These are phyloP conservation scores for Caradrina kadenii DNA, from an alignment of 2,888 invertebrate species.

Conservation along the genomic window DNA sequence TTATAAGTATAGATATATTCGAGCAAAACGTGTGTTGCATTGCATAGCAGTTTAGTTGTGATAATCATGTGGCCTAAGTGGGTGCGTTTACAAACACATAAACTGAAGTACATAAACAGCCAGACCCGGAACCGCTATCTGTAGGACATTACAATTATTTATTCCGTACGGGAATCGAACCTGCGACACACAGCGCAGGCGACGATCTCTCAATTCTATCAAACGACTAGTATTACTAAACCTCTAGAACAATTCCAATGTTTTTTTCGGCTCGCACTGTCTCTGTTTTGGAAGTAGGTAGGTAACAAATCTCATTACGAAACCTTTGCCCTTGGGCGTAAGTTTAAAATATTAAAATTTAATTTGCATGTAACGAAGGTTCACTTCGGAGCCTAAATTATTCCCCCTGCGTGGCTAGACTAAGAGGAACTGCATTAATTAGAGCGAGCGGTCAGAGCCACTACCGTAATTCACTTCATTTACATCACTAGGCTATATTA, in stretches of 20 bases:
- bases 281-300: constrained; percentile 36
- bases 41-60: too few relatives aligned
- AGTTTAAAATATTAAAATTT: constrained; percentile 73
- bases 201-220: too few relatives aligned
- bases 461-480: constrained; percentile 62
- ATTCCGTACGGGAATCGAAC: too few relatives aligned
- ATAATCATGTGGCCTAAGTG: too few relatives aligned
- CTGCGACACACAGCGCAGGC: too few relatives aligned
- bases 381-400: constrained; percentile 63
- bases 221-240: too few relatives aligned
- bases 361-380: constrained; percentile 66
- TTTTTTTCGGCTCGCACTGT: constrained; percentile 23
- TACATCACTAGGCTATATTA: constrained; percentile 27
- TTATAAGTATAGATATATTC: too few relatives aligned
- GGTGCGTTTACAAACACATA: too few relatives aligned
- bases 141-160: too few relatives aligned
- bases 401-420: constrained; percentile 68
- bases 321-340: constrained; percentile 48
- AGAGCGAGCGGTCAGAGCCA: constrained; percentile 57
- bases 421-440: constrained; percentile 64
- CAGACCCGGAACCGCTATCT: too few relatives aligned
- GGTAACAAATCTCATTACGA: constrained; percentile 60
- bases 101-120: too few relatives aligned
- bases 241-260: not conserved
- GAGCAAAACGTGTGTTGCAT: too few relatives aligned